phyloP scores from a whole-genome alignment of 2,888 invertebrate genomes.

The Ophion slaviceki region DNA sequence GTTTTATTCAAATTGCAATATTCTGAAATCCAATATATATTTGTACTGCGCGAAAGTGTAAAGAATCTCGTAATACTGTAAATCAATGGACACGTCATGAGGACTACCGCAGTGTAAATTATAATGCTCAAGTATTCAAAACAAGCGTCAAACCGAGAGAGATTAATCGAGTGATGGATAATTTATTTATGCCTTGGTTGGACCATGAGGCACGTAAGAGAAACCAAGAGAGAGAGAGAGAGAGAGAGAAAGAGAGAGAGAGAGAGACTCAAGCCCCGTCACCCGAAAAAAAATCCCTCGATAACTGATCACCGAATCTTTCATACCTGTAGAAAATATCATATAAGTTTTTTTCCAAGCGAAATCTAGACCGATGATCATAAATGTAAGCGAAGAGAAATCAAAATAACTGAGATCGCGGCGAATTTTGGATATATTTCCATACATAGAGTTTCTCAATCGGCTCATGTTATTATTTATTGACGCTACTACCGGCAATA shows the following conservation, averaged over 20 bases:
- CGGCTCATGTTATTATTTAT: not conserved
- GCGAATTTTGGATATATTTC: not conserved
- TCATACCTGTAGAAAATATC: not conserved
- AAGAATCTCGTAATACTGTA: conserved; percentile 43
- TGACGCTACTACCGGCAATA: not conserved
- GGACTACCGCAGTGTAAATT: not conserved
- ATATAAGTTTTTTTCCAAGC: not conserved
- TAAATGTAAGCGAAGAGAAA: not conserved
- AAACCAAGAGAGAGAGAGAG: too few relatives aligned
- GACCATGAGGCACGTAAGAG: not conserved
- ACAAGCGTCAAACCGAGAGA: not conserved
- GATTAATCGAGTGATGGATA: not conserved
- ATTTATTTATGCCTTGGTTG: not conserved
- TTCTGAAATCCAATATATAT: conserved; percentile 30
- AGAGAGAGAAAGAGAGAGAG: not conserved
- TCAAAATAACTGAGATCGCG: not conserved
- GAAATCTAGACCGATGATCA: not conserved
- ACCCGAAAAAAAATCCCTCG: too few relatives aligned
- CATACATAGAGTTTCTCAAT: not conserved
- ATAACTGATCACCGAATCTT: not conserved
- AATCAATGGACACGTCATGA: not conserved
- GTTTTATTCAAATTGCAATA: conserved; percentile 30
- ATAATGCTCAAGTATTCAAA: not conserved
- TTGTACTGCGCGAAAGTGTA: conserved; percentile 46
- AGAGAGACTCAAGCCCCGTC: not conserved